Evolutionary conservation across 2,797 vertebrate species (phyloP), one percentile per base, ranked within the genome.

Genomic region (Lutjanus argentimaculatus): DNA sequence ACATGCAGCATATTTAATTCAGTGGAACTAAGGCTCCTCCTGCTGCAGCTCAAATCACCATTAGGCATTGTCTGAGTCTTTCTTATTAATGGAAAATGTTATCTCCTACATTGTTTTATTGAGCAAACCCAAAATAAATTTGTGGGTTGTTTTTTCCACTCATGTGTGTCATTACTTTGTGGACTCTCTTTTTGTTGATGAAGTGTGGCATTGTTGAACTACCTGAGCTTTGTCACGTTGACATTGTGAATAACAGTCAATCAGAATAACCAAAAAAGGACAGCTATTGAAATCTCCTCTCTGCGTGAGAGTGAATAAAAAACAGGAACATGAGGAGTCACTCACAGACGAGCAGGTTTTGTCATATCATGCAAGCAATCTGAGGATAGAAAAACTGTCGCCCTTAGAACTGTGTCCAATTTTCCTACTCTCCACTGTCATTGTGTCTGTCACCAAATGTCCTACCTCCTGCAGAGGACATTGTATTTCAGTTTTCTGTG

Each of bases 1-100:
- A 68, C 25, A 56, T 40, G 79, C 71, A 40, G 75, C 40, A 69
- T 55, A 75, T 84, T 78, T 73, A 72, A 67, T 88, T 82, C 77
- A 64, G 80, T 2, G 66, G 42, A 77, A 72, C 80, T 52, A 48
- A 72, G 45, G 42, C 48, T 62, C 51, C 63, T 77, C 13, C 66
- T 65, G 67, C 59, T 11, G 61, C 56, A 63, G 25, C 48, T 79
- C 21, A 67, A 59, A 72, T 83, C 62, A 67, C 65, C 76, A 72
- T 72, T 46, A 77, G 25, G 30, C 21, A 3, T 45, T 53, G 25
- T 65, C 61, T 67, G 22, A 64, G 36, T 19, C 64, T 64, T 67
- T 53, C 61, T 55, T 78, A 59, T 48, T 71, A 36, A 75, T 77
- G 62, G 21, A 57, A 62, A 83, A 67, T 46, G 1, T 73, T 40